Evolutionary conservation across 35 echinoderm and acorn worm genomes (phyloP).

Genomic region (Holothuria glaberrima): DNA sequence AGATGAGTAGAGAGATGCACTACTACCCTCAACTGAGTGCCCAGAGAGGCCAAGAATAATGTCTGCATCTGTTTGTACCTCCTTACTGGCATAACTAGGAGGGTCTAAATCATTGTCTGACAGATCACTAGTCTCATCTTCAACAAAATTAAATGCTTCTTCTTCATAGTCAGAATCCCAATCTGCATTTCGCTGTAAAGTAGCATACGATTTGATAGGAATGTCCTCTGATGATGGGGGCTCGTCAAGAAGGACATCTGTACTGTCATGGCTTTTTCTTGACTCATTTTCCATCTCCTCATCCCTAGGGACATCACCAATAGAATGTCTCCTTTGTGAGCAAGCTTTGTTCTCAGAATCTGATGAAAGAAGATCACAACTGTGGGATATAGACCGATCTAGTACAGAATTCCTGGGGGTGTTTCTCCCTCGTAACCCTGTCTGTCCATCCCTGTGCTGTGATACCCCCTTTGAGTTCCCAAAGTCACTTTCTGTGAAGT

Average conservation of each 20-base stretch:
- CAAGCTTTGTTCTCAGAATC: background rate
- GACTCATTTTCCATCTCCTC: background rate
- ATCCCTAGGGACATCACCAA: conserved; percentile 10
- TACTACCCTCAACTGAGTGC: background rate
- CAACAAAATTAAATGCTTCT: conserved; percentile 15
- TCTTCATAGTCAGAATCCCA: conserved; percentile 24
- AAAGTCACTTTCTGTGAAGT: background rate
- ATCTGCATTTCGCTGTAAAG: conserved; percentile 27
- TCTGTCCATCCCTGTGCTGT: no score
- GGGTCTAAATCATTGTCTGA: background rate
- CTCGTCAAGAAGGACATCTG: background rate
- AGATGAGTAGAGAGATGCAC: background rate
- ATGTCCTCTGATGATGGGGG: background rate
- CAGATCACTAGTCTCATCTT: background rate
- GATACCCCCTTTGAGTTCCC: background rate
- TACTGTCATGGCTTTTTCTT: background rate
- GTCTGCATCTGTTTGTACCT: conserved; percentile 23
- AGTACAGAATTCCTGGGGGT: background rate
- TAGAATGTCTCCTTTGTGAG: background rate
- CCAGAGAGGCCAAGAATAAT: background rate
- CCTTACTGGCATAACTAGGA: background rate
- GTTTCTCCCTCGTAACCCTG: no score
- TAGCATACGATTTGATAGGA: conserved; percentile 33
- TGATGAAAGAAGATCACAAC: conserved; percentile 12
- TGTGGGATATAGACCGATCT: conserved; percentile 21